These are phyloP conservation scores for Callimorpha dominula DNA, from an alignment of 2,888 invertebrate genomes.

Conservation along the genomic window DNA sequence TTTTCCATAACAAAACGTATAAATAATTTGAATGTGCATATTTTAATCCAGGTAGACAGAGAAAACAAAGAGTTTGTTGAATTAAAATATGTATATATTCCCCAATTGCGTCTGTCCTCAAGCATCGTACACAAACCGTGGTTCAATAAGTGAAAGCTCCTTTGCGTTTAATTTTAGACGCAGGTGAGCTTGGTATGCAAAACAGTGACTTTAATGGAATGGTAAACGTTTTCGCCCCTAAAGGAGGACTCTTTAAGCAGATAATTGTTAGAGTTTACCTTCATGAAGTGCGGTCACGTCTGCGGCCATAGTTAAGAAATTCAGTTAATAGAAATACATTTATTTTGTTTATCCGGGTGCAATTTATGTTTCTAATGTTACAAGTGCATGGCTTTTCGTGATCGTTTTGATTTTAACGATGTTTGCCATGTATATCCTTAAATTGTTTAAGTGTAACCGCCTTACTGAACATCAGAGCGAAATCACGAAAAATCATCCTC, in stretches of 20 bases:
- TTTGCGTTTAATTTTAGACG: constrained; percentile 54
- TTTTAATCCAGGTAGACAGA: background rate
- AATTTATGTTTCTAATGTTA: background rate
- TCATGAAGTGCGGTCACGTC: background rate
- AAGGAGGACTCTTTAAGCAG: constrained; percentile 52
- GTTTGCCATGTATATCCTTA: too few species aligned
- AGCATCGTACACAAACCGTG: constrained; percentile 28
- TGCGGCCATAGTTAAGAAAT: background rate
- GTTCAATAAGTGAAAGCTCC: constrained; percentile 40
- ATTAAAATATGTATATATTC: constrained; percentile 22
- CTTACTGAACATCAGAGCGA: too few species aligned
- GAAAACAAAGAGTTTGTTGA: background rate
- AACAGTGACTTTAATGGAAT: constrained; percentile 58
- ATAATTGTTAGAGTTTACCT: constrained; percentile 33
- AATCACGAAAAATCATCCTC: too few species aligned
- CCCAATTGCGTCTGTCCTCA: constrained; percentile 6
- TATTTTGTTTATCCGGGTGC: background rate
- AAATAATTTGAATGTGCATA: background rate
- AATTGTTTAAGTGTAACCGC: too few species aligned
- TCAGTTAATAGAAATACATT: background rate
- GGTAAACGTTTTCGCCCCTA: constrained; percentile 57
- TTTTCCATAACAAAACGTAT: background rate
- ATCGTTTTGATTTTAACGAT: too few species aligned
- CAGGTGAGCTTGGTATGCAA: constrained; percentile 53
- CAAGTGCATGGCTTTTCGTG: background rate